Evolutionary conservation across 23 tunicate genomes (phyloP).

Genomic region (Trididemnum nubilum): DNA sequence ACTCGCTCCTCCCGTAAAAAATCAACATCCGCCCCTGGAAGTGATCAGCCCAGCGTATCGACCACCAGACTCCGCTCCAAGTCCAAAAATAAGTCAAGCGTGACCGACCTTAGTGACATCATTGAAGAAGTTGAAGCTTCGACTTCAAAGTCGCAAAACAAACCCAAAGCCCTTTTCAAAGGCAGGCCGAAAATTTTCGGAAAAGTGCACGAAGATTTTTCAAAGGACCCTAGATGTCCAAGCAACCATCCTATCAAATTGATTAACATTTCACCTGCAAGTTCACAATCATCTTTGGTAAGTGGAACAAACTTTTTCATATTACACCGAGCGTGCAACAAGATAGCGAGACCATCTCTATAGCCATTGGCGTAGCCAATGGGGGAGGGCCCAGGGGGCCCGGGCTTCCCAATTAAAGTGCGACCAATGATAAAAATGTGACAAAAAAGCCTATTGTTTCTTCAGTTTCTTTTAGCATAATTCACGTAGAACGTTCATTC

Average conservation of each 20-base stretch:
- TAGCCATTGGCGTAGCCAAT: too few species aligned
- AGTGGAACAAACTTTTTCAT: too few species aligned
- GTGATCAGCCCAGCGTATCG: not conserved
- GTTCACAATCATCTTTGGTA: too few species aligned
- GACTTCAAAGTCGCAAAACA: not conserved
- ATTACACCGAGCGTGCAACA: too few species aligned
- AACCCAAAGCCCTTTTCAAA: not conserved
- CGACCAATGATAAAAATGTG: too few species aligned
- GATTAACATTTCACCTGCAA: not conserved
- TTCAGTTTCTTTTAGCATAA: too few species aligned
- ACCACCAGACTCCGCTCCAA: not conserved
- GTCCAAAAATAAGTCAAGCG: not conserved
- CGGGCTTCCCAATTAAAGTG: too few species aligned
- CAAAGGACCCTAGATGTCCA: not conserved
- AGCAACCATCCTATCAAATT: not conserved
- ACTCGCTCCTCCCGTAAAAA: not conserved
- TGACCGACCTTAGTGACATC: not conserved
- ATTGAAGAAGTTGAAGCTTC: slow-evolving; percentile 7
- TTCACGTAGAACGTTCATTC: too few species aligned
- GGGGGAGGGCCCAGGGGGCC: too few species aligned
- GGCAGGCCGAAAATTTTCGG: not conserved
- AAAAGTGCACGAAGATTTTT: not conserved
- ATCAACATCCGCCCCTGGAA: not conserved
- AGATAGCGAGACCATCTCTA: too few species aligned
- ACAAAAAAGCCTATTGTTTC: too few species aligned